A percentile compares a stretch with the other conserved stretches of the same genome.
Conservation (phyloP, 2,888 invertebrate species). For the Hemistola chrysoprasaria region DNA sequence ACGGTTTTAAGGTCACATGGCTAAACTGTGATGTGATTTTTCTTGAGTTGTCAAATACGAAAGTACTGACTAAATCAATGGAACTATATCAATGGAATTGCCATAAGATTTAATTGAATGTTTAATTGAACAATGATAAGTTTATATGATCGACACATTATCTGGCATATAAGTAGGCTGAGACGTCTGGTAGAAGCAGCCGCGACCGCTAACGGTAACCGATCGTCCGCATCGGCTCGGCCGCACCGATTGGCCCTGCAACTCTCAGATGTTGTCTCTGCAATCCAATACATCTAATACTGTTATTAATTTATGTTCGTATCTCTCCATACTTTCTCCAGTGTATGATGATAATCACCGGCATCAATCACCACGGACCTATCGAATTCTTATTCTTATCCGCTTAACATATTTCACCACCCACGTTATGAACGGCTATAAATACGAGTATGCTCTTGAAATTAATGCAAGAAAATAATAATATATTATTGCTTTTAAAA, state of each 20-base stretch:
- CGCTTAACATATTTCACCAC: constrained; percentile 59
- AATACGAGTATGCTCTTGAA: constrained; percentile 31
- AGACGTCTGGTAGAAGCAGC: constrained; percentile 51
- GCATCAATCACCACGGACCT: constrained; percentile 63
- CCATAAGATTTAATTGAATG: constrained; percentile 1
- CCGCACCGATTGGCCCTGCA: constrained; percentile 66
- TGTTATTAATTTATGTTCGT: constrained; percentile 74
- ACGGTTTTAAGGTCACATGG: no score
- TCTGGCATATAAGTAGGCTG: constrained; percentile 61
- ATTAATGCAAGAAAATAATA: constrained; percentile 25
- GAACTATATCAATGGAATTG: no score
- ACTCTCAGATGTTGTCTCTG: constrained; percentile 64
- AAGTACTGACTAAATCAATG: no score
- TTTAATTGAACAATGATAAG: constrained; percentile 28
- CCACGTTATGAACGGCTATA: constrained; percentile 35
- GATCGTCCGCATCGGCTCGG: constrained; percentile 33
- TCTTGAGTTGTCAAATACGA: no score
- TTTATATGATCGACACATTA: constrained; percentile 58
- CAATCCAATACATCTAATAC: constrained; percentile 75
- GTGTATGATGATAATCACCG: constrained; percentile 59
- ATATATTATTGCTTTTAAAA: constrained; percentile 5
- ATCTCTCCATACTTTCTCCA: constrained; percentile 69
- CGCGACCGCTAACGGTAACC: constrained; percentile 64
- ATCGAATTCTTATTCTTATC: constrained; percentile 55
- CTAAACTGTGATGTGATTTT: no score